Conservation (phyloP, 2,113 vertebrate genomes). For the Phycodurus eques region DNA sequence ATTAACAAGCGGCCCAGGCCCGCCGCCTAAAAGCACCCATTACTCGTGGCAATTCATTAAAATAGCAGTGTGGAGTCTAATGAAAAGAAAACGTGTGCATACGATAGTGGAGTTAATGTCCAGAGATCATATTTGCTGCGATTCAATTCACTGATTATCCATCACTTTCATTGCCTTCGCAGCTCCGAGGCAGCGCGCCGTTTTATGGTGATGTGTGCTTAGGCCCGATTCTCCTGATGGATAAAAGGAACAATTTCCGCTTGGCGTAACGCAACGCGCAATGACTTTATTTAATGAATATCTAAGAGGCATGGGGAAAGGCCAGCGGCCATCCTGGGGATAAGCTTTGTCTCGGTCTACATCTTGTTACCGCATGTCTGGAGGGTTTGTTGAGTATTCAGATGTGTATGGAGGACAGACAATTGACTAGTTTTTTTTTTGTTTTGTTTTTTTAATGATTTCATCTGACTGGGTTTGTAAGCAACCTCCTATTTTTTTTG, state of each 20-base stretch:
- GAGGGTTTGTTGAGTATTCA: neutral
- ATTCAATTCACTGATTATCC: slow-evolving; percentile 58
- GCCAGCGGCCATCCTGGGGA: slow-evolving; percentile 19
- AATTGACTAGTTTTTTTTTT: too few species aligned
- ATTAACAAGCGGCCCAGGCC: slow-evolving; percentile 59
- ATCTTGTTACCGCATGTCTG: neutral
- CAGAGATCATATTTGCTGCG: slow-evolving; percentile 55
- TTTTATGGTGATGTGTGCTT: slow-evolving; percentile 58
- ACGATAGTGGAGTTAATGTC: slow-evolving; percentile 60
- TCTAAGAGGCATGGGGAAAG: slow-evolving; percentile 32
- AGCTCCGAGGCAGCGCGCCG: slow-evolving; percentile 48
- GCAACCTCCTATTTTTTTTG: neutral
- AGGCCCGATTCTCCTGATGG: slow-evolving; percentile 53
- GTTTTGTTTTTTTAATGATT: too few species aligned
- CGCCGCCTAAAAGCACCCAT: slow-evolving; percentile 56
- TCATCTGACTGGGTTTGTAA: too few species aligned
- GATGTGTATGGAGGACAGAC: neutral
- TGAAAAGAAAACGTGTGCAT: slow-evolving; percentile 70
- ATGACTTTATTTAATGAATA: slow-evolving; percentile 33
- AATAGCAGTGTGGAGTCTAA: slow-evolving; percentile 51
- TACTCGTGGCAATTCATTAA: slow-evolving; percentile 60
- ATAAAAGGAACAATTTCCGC: slow-evolving; percentile 40
- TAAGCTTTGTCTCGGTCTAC: neutral
- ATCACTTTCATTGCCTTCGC: slow-evolving; percentile 53
- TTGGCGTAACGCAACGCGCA: slow-evolving; percentile 17